Evolutionary conservation across 2,113 vertebrate genomes (phyloP), one percentile per base, ranked within the genome.

Genomic region (Pseudopodoces humilis): DNA sequence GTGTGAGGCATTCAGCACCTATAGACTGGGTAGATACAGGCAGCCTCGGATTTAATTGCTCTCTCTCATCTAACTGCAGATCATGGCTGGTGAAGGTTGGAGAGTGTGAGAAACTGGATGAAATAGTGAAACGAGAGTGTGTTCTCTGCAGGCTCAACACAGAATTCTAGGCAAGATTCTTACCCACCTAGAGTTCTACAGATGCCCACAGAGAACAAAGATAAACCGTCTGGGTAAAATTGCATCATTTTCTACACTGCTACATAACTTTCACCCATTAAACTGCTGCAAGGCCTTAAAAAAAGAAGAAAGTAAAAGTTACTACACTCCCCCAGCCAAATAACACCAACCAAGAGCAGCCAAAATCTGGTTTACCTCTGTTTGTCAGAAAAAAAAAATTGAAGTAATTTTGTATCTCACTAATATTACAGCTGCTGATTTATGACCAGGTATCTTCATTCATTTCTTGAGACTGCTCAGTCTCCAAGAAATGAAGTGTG

Each of bases 401-500:
- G 5, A 79, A 53, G 31, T 65, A 8, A 53, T 83, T 86, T 77
- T 90, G 18, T 28, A 1, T 70, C 44, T 74, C 23, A 15, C 30
- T 78, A 39, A 72, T 41, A 64, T 15, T 49, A 49, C 0, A 10
- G 27, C 56, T 83, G 59, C 17, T 19, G 4, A 41, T 94, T 88
- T 53, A 79, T 62, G 46, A 43, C 35, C 47, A 82, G 43, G 31
- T 70, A 92, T 44, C 68, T 70, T 76, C 19, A 10, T 83, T 94
- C 31, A 86, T 90, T 96, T 75, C 63, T 79, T 68, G 33, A 83
- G 55, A 20, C n/a, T 85, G 62, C 55, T 84, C n/a, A 24, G 55
- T 86, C 69, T 33, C 80, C 76, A 65, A 94, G 70, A 94, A 94
- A 76, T 59, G 33, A 94, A 77, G 79, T 92, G 91, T 87, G 76